phyloP scores from a whole-genome alignment of 2,797 vertebrate species.

The Hemitrygon akajei region DNA sequence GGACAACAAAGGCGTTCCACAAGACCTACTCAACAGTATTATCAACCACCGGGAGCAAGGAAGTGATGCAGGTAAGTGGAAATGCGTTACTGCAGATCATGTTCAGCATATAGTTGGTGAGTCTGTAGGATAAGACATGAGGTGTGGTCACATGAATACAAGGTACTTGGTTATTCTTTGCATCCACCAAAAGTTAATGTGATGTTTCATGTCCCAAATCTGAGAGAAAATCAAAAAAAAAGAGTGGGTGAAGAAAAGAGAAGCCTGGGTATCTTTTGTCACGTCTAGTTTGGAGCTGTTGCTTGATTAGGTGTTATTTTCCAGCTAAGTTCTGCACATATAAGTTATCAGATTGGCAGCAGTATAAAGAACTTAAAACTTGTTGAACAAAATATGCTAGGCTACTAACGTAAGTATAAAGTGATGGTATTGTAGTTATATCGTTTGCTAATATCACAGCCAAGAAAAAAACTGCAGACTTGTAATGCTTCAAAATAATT shows the following conservation, averaged over 20 bases:
- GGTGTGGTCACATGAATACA: neutral
- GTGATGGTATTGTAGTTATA: neutral
- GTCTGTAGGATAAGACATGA: neutral
- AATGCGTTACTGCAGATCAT: neutral
- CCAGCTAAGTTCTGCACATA: neutral
- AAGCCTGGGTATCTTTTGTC: neutral
- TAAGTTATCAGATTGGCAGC: neutral
- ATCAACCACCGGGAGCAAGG: conserved; percentile 90
- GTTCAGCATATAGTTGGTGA: neutral
- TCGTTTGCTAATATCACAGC: neutral
- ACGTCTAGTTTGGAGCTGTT: neutral
- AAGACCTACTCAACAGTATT: conserved; percentile 91
- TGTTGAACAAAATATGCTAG: neutral
- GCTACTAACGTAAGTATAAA: neutral
- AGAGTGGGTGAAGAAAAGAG: no score
- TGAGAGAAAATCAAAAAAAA: no score
- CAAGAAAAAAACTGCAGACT: neutral
- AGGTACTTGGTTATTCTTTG: neutral
- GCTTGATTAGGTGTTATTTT: neutral
- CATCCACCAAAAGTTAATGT: neutral
- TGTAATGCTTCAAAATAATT: neutral
- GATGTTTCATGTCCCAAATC: neutral
- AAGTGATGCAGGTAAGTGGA: conserved; percentile 61
- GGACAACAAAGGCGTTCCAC: conserved; percentile 82
- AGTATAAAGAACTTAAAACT: neutral